Percentiles rank a stretch among this genome's conserved stretches.
phyloP scores from a whole-genome alignment of 1,140 invertebrate genomes.

The Scaptomyza hsui region DNA sequence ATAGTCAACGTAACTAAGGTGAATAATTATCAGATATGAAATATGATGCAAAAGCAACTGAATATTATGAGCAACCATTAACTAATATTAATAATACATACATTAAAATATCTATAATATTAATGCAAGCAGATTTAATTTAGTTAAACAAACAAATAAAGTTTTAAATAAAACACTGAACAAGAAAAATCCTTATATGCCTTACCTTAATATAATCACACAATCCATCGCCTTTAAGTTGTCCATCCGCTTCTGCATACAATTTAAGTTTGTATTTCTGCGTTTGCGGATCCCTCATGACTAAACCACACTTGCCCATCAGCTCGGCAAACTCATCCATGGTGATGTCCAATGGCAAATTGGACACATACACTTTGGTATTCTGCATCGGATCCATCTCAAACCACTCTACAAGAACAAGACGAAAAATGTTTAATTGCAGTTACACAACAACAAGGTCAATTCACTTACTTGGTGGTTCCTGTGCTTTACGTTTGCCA shows the following conservation, averaged over 20 bases:
- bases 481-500: constrained; percentile 84
- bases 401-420: constrained; percentile 90
- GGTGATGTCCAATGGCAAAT: constrained; percentile 94
- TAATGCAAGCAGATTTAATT: constrained; percentile 56
- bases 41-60: constrained; percentile 9
- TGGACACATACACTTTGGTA: constrained; percentile 98
- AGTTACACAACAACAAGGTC: neutral
- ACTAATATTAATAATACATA: constrained; percentile 4
- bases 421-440: neutral
- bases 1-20: constrained; percentile 45
- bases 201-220: constrained; percentile 99
- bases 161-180: constrained; percentile 60
- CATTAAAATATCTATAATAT: constrained; percentile 39
- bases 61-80: constrained; percentile 30
- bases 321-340: constrained; percentile 95
- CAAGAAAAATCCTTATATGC: no score
- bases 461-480: constrained; percentile 80
- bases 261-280: constrained; percentile 97
- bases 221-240: constrained; percentile 97
- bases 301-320: constrained; percentile 98
- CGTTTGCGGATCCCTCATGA: constrained; percentile 93
- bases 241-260: constrained; percentile 93
- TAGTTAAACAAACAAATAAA: constrained; percentile 67
- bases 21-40: constrained; percentile 27
- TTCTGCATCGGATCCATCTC: constrained; percentile 96